These are phyloP conservation scores for Sycophila sp. DNA, from an alignment of 1,140 invertebrate genomes.

Conservation along the genomic window DNA sequence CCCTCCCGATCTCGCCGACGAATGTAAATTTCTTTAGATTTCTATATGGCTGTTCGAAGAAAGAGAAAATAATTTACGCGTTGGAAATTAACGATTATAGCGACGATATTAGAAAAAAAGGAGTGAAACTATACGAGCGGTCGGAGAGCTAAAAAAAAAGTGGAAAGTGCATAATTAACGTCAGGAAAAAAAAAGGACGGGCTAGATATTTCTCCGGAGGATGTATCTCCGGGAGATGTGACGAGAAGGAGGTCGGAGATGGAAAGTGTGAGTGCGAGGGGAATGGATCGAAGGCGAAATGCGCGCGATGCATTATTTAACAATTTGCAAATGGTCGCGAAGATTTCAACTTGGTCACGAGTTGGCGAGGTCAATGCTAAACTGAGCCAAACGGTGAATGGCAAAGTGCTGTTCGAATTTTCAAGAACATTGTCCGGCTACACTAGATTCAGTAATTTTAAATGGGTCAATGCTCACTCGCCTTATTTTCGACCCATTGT, in stretches of 20 bases:
- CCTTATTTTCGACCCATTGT: neutral
- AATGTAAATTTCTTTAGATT: too few relatives aligned
- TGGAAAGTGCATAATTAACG: neutral
- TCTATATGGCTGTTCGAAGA: too few relatives aligned
- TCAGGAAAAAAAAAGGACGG: neutral
- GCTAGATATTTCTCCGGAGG: neutral
- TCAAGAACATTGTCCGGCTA: slow-evolving; percentile 9
- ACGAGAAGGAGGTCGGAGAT: neutral
- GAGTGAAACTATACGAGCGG: neutral
- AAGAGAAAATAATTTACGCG: too few relatives aligned
- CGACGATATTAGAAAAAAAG: neutral
- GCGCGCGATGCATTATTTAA: slow-evolving; percentile 16
- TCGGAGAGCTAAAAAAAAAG: neutral
- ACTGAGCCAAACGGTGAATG: slow-evolving; percentile 22
- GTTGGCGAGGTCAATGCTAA: slow-evolving; percentile 33
- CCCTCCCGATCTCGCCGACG: too few relatives aligned
- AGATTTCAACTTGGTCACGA: slow-evolving; percentile 1
- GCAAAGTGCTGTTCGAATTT: slow-evolving; percentile 17
- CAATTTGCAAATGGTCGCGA: neutral
- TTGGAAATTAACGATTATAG: too few relatives aligned
- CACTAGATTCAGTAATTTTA: neutral
- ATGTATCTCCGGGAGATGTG: neutral
- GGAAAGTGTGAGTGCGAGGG: too few relatives aligned
- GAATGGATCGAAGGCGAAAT: too few relatives aligned
- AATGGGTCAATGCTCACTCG: slow-evolving; percentile 15